Evolutionary conservation across 2,113 vertebrate species (phyloP).

Genomic region (Crypturellus undulatus): DNA sequence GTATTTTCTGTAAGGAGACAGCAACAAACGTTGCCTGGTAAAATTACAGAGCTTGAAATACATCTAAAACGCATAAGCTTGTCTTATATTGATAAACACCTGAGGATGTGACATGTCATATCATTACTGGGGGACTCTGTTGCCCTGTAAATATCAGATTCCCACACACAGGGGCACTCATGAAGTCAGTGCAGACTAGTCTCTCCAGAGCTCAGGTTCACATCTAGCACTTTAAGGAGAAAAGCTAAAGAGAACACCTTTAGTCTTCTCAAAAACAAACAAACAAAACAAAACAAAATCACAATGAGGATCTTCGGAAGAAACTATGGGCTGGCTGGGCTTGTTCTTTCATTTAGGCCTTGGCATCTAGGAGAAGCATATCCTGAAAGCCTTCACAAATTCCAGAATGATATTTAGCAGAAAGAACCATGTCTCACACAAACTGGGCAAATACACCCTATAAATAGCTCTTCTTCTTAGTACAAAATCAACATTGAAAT

Average conservation of each 20-base stretch:
- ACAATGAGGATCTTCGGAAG: background rate
- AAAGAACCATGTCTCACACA: background rate
- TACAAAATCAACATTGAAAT: background rate
- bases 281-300: background rate
- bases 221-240: background rate
- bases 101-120: background rate
- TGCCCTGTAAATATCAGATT: background rate
- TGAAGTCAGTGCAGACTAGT: background rate
- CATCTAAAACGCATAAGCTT: background rate
- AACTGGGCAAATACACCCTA: background rate
- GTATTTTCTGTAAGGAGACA: background rate
- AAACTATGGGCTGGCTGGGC: background rate
- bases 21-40: background rate
- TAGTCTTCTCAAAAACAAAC: background rate
- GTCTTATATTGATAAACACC: background rate
- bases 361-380: background rate
- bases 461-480: background rate
- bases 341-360: background rate
- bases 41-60: background rate
- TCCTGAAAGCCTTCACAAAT: background rate
- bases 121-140: background rate
- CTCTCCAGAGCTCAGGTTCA: background rate
- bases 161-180: background rate
- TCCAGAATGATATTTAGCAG: background rate
- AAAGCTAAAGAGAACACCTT: background rate